Conservation (phyloP, 1,140 invertebrate genomes). For the Agraylea sexmaculata region DNA sequence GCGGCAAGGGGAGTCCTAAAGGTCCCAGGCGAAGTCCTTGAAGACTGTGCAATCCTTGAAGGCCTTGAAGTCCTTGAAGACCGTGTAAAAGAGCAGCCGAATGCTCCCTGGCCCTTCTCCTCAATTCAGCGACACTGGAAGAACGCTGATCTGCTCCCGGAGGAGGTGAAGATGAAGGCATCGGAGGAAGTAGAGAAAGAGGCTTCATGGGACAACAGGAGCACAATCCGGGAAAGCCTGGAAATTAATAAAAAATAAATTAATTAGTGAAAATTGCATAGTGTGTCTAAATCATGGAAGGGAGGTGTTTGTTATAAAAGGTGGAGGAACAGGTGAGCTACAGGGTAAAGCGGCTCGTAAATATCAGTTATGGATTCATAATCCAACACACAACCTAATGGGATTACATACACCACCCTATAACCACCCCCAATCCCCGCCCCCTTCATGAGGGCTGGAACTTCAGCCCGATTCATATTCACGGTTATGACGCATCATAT, state of each 20-base stretch:
- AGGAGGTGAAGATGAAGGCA: slow-evolving; percentile 28
- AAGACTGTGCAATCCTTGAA: slow-evolving; percentile 42
- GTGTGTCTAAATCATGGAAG: too few relatives aligned
- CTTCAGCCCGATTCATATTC: too few relatives aligned
- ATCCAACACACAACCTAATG: too few relatives aligned
- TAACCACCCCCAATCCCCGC: too few relatives aligned
- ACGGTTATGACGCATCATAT: too few relatives aligned
- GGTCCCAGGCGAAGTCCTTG: slow-evolving; percentile 38
- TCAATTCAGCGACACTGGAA: slow-evolving; percentile 74
- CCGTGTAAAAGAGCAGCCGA: slow-evolving; percentile 71
- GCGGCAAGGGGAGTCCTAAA: slow-evolving; percentile 38
- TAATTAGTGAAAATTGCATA: too few relatives aligned
- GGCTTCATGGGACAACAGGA: slow-evolving; percentile 65
- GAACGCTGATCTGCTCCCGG: slow-evolving; percentile 44
- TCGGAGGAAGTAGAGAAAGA: slow-evolving; percentile 26
- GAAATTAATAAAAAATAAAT: slow-evolving; percentile 21
- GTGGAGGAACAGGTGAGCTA: too few relatives aligned
- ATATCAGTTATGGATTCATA: too few relatives aligned
- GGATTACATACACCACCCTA: too few relatives aligned
- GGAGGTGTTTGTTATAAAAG: too few relatives aligned
- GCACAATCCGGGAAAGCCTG: slow-evolving; percentile 59
- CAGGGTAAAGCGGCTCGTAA: too few relatives aligned
- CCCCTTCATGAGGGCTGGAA: too few relatives aligned
- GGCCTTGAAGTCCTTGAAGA: slow-evolving; percentile 46
- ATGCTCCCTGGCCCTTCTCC: slow-evolving; percentile 83